Conservation (phyloP, 2,113 vertebrate species). For the Pelecanus crispus region DNA sequence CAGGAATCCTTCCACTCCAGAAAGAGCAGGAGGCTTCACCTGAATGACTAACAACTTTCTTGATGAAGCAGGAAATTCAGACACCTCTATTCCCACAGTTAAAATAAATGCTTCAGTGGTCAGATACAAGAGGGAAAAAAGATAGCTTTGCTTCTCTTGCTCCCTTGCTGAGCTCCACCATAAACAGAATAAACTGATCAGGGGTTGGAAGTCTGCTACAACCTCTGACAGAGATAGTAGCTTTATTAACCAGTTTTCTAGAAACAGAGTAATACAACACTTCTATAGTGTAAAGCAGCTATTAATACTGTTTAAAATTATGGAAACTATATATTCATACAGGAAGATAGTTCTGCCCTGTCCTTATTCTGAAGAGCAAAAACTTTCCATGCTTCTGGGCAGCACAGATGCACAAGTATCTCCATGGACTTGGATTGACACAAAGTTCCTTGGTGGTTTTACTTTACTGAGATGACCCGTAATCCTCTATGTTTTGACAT, state of each 20-base stretch:
- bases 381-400: not conserved
- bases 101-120: not conserved
- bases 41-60: not conserved
- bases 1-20: not conserved
- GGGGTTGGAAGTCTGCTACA: not conserved
- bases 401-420: not conserved
- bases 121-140: not conserved
- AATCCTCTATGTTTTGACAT: not conserved
- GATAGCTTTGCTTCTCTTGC: not conserved
- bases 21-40: not conserved
- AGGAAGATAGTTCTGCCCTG: not conserved
- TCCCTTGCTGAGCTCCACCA: not conserved
- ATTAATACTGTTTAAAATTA: not conserved
- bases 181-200: not conserved
- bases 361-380: not conserved
- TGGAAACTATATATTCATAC: not conserved
- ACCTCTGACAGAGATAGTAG: not conserved
- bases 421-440: not conserved
- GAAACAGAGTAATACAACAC: not conserved
- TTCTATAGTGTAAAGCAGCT: not conserved
- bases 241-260: not conserved
- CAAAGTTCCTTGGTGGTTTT: not conserved
- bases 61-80: not conserved
- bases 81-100: not conserved
- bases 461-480: not conserved